Evolutionary conservation across 1,140 invertebrate species (phyloP).

Genomic region (Calliphora vicina): DNA sequence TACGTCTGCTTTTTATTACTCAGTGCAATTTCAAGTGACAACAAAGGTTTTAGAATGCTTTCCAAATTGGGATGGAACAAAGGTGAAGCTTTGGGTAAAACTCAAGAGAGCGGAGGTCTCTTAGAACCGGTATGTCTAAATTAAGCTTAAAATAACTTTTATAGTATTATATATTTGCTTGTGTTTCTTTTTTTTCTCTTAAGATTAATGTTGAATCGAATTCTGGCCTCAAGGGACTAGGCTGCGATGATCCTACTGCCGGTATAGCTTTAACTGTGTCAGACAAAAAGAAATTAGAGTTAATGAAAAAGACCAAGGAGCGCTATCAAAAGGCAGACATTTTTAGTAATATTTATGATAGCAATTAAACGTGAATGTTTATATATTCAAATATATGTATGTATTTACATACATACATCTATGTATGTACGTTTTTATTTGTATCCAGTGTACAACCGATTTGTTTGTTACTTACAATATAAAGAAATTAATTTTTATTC

Average conservation of each 20-base stretch:
- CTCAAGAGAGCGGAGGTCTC: conserved; percentile 70
- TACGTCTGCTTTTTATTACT: conserved; percentile 22
- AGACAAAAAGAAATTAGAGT: conserved; percentile 56
- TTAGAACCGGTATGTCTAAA: conserved; percentile 85
- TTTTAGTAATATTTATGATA: conserved; percentile 40
- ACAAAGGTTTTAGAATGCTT: conserved; percentile 89
- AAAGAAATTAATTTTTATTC: not conserved
- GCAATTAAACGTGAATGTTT: not conserved
- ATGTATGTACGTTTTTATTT: too few relatives aligned
- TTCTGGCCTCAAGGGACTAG: conserved; percentile 56
- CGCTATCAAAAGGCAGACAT: conserved; percentile 63
- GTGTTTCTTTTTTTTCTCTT: not conserved
- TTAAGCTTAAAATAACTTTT: too few relatives aligned
- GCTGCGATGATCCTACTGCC: conserved; percentile 43
- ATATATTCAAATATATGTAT: not conserved
- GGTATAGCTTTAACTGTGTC: conserved; percentile 24
- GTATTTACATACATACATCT: too few relatives aligned
- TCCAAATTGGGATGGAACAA: conserved; percentile 93
- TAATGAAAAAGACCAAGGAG: conserved; percentile 63
- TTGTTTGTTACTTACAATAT: too few relatives aligned
- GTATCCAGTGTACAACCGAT: too few relatives aligned
- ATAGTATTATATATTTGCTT: not conserved
- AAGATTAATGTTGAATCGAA: conserved; percentile 60
- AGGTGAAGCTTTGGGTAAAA: conserved; percentile 83
- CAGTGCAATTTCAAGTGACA: conserved; percentile 79